Percentiles rank a stretch among this genome's conserved stretches.
These are phyloP conservation scores for Gymnothorax reevesii DNA, from an alignment of 2,797 vertebrate genomes.

Conservation along the genomic window DNA sequence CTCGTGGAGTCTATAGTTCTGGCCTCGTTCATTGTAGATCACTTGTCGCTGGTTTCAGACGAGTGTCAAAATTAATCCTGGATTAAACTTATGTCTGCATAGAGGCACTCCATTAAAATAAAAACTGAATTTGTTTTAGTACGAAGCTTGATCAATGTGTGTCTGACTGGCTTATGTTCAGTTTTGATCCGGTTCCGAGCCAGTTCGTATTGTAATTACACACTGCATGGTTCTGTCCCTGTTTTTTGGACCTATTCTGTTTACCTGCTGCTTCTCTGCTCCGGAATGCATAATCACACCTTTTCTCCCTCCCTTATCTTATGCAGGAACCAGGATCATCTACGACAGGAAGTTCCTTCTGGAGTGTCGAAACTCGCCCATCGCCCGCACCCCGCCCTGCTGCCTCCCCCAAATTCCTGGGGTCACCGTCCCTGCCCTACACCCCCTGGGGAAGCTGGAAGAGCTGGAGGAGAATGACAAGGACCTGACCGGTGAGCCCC, in stretches of 20 bases:
- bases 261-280: background rate
- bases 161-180: no score
- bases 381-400: constrained; percentile 68
- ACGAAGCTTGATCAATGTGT: no score
- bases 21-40: background rate
- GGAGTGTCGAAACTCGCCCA: constrained; percentile 86
- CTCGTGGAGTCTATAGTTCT: background rate
- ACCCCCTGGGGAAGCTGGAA: constrained; percentile 79
- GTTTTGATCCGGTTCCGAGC: no score
- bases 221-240: background rate
- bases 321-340: constrained; percentile 85
- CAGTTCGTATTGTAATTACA: no score
- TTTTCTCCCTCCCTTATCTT: constrained; percentile 41
- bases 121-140: no score
- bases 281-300: background rate
- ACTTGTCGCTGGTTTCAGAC: no score
- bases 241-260: background rate
- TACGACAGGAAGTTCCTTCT: constrained; percentile 90
- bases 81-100: no score
- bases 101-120: no score
- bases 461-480: constrained; percentile 73
- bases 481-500: constrained; percentile 67
- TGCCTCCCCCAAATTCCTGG: constrained; percentile 75
- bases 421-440: constrained; percentile 68
- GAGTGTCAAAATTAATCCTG: no score